Evolutionary conservation across 2,888 invertebrate species (phyloP).

Genomic region (Hemistola chrysoprasaria): DNA sequence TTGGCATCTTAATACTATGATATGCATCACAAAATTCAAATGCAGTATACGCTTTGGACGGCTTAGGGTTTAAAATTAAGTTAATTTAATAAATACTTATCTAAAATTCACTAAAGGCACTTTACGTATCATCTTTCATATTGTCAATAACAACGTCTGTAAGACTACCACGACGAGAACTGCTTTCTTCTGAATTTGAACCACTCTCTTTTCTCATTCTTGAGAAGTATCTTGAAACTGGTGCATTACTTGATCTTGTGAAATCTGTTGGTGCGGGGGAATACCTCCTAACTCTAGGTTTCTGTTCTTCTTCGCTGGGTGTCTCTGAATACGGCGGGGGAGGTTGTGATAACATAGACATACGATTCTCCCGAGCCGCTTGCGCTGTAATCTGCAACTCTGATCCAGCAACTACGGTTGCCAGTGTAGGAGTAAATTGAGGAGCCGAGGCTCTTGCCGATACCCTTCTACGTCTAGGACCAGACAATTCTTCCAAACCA

Average conservation of each 20-base stretch:
- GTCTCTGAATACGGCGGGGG: slow-evolving; percentile 72
- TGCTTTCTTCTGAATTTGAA: slow-evolving; percentile 50
- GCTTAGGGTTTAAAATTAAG: slow-evolving; percentile 50
- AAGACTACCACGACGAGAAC: slow-evolving; percentile 68
- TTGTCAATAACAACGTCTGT: slow-evolving; percentile 77
- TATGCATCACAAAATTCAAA: slow-evolving; percentile 30
- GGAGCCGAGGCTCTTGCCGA: slow-evolving; percentile 68
- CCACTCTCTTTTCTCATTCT: slow-evolving; percentile 67
- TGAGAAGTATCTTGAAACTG: slow-evolving; percentile 70
- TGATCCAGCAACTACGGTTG: slow-evolving; percentile 73
- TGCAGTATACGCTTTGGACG: slow-evolving; percentile 46
- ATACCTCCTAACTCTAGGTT: slow-evolving; percentile 62
- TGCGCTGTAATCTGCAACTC: slow-evolving; percentile 69
- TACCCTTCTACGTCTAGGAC: slow-evolving; percentile 63
- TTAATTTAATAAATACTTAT: slow-evolving; percentile 43
- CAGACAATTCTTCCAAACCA: slow-evolving; percentile 53
- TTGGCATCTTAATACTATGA: slow-evolving; percentile 9
- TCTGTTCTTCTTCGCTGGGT: slow-evolving; percentile 48
- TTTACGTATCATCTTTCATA: slow-evolving; percentile 73
- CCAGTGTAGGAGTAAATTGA: slow-evolving; percentile 70
- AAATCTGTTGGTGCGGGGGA: slow-evolving; percentile 68
- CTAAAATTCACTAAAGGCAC: slow-evolving; percentile 61
- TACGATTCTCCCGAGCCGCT: slow-evolving; percentile 68
- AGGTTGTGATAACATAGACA: slow-evolving; percentile 69
- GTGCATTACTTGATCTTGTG: slow-evolving; percentile 57